Conservation (phyloP, 2,113 vertebrate genomes). For the Elephantulus edwardii region DNA sequence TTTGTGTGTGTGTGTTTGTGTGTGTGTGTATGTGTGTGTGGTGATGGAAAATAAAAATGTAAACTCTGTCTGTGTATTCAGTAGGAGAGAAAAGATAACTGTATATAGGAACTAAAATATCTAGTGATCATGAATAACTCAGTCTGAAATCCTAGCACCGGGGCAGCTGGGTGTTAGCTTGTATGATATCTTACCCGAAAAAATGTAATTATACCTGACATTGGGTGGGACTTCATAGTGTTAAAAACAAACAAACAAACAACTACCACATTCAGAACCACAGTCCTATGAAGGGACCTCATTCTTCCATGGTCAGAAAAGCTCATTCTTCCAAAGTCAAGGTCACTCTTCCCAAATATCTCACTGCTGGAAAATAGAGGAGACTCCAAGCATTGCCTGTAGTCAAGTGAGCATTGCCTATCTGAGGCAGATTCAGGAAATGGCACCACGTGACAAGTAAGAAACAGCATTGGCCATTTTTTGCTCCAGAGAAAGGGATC, state of each 20-base stretch:
- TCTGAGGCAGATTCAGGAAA: not conserved
- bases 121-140: not conserved
- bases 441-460: not conserved
- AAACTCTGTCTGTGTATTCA: not conserved
- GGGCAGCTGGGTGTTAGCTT: not conserved
- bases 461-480: not conserved
- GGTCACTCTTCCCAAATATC: not conserved
- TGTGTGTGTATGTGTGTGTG: too few relatives aligned
- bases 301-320: not conserved
- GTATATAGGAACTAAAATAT: constrained; percentile 34
- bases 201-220: not conserved
- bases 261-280: not conserved
- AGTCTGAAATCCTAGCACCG: constrained; percentile 37
- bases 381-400: not conserved
- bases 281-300: not conserved
- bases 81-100: constrained; percentile 34
- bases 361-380: not conserved
- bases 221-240: not conserved
- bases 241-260: too few relatives aligned
- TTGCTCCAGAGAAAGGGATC: not conserved
- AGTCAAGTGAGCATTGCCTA: not conserved
- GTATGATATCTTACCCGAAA: not conserved
- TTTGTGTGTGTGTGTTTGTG: too few relatives aligned
- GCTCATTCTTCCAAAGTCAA: too few relatives aligned
- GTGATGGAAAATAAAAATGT: not conserved